Percentiles rank a stretch among this genome's conserved stretches.
Conservation (phyloP, 1,140 invertebrate genomes). For the Hesperophylax magnus region DNA sequence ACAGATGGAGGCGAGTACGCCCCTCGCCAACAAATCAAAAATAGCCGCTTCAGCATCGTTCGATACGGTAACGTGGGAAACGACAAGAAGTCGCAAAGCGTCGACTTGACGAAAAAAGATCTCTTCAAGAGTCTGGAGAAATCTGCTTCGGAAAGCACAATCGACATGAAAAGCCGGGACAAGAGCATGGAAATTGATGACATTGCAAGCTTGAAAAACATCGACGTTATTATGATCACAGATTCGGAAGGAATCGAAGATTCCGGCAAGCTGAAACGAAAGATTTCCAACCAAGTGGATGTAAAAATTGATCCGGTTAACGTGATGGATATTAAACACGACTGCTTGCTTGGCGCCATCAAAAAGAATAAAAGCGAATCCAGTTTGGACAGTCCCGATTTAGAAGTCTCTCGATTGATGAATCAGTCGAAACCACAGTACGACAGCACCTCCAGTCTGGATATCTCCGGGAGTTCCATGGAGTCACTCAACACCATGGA, state of each 20-base stretch:
- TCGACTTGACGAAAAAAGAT: background rate
- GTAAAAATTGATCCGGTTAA: background rate
- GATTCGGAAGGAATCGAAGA: background rate
- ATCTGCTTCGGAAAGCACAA: background rate
- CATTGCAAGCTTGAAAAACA: background rate
- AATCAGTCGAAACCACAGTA: constrained; percentile 62
- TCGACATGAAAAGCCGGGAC: background rate
- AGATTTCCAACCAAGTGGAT: background rate
- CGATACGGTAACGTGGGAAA: constrained; percentile 61
- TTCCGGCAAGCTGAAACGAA: background rate
- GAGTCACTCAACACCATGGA: constrained; percentile 64
- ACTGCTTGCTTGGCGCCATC: constrained; percentile 60
- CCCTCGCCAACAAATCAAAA: constrained; percentile 55
- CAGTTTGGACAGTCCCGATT: constrained; percentile 68
- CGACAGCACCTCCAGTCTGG: constrained; percentile 67
- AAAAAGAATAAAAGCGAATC: constrained; percentile 70
- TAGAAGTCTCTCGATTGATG: constrained; percentile 69
- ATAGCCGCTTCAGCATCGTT: constrained; percentile 64
- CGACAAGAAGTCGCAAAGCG: too few species aligned
- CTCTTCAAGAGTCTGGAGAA: background rate
- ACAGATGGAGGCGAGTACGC: background rate
- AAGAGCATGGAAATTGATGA: constrained; percentile 50
- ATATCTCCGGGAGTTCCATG: constrained; percentile 68
- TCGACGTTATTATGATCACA: constrained; percentile 58
- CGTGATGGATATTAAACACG: background rate